A percentile compares a stretch with the other conserved stretches of the same genome.
Evolutionary conservation across 2,113 vertebrate species (phyloP).

Genomic region (Origma solitaria): DNA sequence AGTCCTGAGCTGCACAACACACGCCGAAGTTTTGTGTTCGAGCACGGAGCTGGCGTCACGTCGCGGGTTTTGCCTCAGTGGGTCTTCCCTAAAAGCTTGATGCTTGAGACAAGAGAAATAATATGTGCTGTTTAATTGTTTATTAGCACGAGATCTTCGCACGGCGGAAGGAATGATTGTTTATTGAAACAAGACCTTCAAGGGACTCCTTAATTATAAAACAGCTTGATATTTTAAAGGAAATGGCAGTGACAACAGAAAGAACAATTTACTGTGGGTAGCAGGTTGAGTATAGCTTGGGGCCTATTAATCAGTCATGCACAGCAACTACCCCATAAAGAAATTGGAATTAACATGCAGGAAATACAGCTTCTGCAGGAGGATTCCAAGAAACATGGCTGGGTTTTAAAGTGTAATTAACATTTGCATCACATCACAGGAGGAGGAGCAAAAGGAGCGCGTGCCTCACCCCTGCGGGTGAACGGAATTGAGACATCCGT

Average conservation of each 20-base stretch:
- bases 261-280: constrained; percentile 39
- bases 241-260: constrained; percentile 13
- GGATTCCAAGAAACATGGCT: not conserved
- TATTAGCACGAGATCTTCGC: constrained; percentile 3
- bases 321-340: not conserved
- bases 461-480: fast-evolving
- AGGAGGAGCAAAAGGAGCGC: not conserved
- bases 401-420: not conserved
- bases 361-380: not conserved
- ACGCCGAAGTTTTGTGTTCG: not conserved
- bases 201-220: constrained; percentile 61
- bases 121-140: constrained; percentile 12
- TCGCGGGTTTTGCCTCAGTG: not conserved
- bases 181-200: constrained; percentile 46
- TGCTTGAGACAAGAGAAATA: not conserved
- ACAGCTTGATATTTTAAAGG: constrained; percentile 57
- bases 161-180: constrained; percentile 14
- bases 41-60: fast-evolving
- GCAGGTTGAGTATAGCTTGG: constrained; percentile 47
- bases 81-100: not conserved
- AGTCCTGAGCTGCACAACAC: not conserved
- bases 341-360: not conserved
- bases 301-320: constrained; percentile 42
- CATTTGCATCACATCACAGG: fast-evolving
- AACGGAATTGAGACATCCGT: not conserved